Conservation (phyloP, 2,888 invertebrate species). For the Pelosia muscerda region DNA sequence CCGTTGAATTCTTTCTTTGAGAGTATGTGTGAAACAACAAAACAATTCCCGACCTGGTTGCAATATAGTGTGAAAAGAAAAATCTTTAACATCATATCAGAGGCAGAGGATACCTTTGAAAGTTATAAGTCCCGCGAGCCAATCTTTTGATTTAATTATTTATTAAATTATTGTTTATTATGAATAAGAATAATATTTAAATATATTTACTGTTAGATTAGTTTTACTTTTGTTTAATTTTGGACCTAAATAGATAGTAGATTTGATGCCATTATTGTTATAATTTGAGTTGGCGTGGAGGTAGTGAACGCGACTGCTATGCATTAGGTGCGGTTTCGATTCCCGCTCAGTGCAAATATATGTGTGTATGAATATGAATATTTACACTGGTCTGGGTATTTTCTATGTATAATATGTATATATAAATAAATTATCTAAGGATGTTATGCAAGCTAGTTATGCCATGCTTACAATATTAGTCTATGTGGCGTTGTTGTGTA, state of each 20-base stretch:
- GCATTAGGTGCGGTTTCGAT: too few relatives aligned
- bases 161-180: conserved; percentile 12
- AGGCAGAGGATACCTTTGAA: conserved; percentile 52
- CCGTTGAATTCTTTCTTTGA: conserved; percentile 50
- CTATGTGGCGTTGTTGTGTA: too few relatives aligned
- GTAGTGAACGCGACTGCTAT: too few relatives aligned
- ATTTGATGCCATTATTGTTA: background rate
- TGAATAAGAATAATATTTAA: conserved; percentile 12
- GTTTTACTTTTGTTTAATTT: conserved; percentile 8
- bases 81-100: conserved; percentile 50
- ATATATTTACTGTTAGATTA: conserved; percentile 25
- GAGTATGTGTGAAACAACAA: conserved; percentile 53
- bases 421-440: too few relatives aligned
- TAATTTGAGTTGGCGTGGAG: too few relatives aligned
- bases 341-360: too few relatives aligned
- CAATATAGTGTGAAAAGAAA: conserved; percentile 52
- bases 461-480: too few relatives aligned
- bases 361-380: too few relatives aligned
- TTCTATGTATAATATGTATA: too few relatives aligned
- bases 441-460: too few relatives aligned
- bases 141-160: conserved; percentile 37
- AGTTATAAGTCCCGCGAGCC: conserved; percentile 49
- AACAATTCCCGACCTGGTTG: conserved; percentile 50
- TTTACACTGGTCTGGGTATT: too few relatives aligned
- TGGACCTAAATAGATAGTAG: background rate